Conservation (phyloP, 1,140 invertebrate genomes). For the Lucilia cuprina region DNA sequence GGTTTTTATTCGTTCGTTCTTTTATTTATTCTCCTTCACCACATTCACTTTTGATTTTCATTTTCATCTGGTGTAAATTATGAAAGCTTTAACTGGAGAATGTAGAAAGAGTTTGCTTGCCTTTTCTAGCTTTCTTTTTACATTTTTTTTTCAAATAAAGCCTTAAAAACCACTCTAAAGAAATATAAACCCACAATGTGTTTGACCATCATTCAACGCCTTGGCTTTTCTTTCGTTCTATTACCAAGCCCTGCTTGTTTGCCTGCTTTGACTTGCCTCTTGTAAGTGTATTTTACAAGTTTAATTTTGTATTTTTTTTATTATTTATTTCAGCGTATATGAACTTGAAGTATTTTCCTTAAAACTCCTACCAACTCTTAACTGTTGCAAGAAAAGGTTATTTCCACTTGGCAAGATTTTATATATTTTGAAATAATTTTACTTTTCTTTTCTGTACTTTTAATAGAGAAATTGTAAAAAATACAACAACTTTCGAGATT, state of each 20-base stretch:
- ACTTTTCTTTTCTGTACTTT: neutral
- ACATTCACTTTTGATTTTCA: neutral
- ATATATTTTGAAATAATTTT: neutral
- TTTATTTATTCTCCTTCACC: neutral
- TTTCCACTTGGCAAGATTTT: conserved; percentile 4
- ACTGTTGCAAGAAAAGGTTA: neutral
- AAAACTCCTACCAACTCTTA: neutral
- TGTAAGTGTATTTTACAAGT: neutral
- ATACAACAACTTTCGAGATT: neutral
- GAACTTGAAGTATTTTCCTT: neutral
- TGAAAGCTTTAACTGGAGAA: neutral
- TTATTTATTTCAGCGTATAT: neutral
- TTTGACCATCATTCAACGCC: conserved; percentile 16
- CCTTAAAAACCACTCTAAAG: conserved; percentile 1
- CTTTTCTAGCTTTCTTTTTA: neutral
- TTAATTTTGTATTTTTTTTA: neutral
- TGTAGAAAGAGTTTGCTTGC: neutral
- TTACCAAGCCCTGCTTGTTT: neutral
- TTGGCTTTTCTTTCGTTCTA: neutral
- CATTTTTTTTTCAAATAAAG: neutral
- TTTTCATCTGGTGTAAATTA: neutral
- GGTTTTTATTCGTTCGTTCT: neutral
- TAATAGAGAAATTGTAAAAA: neutral
- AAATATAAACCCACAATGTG: conserved; percentile 5
- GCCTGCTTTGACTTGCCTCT: neutral